Conservation (phyloP, 2,888 invertebrate species). For the Phymatocera aterrima region DNA sequence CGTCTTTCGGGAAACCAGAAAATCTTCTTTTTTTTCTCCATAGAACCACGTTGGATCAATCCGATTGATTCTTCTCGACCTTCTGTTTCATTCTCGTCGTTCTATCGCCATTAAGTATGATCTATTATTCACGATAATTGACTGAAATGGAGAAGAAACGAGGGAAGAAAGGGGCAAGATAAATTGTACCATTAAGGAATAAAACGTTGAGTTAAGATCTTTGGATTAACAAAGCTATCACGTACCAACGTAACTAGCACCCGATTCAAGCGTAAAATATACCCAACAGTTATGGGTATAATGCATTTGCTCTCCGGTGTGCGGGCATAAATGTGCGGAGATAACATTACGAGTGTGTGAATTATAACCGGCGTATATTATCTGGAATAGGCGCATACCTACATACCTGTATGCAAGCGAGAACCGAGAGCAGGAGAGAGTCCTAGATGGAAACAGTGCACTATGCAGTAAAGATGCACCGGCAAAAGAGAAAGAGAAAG, state of each 20-base stretch:
- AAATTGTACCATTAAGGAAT: background rate
- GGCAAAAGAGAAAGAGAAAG: background rate
- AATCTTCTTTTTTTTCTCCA: background rate
- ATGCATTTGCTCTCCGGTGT: conserved; percentile 55
- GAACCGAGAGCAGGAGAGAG: conserved; percentile 48
- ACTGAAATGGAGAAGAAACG: background rate
- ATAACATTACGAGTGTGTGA: conserved; percentile 62
- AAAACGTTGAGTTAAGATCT: background rate
- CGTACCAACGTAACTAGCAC: conserved; percentile 17
- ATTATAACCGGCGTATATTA: conserved; percentile 60
- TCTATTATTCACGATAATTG: background rate
- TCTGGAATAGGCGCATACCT: conserved; percentile 52
- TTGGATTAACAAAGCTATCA: conserved; percentile 33
- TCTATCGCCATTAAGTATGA: background rate
- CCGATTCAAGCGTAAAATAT: conserved; percentile 56
- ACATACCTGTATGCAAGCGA: background rate
- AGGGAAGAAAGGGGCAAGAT: background rate
- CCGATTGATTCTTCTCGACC: background rate
- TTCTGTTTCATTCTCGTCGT: background rate
- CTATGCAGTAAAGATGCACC: background rate
- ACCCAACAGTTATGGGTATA: conserved; percentile 48
- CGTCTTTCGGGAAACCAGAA: background rate
- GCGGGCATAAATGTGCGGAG: conserved; percentile 62
- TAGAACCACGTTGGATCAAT: too few relatives aligned
- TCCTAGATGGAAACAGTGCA: background rate